Evolutionary conservation across 2,888 invertebrate genomes (phyloP), one percentile per base, ranked within the genome.

Genomic region (Heliconius sara): DNA sequence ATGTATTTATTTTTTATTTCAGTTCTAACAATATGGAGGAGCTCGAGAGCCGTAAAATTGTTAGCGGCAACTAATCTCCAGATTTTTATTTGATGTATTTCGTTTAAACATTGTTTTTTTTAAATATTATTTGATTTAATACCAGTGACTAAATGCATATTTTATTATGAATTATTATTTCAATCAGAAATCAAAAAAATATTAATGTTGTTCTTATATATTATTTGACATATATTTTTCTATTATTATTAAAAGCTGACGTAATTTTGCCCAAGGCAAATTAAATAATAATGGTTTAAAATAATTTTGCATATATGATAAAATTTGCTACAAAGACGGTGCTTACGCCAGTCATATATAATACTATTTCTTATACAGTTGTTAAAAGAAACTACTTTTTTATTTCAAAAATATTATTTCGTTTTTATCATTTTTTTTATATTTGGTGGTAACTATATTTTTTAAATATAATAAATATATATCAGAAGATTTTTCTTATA

Each of bases 1-100:
- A 43, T 57, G 9, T 72, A 1, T 34, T 34, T 65, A 74, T 12
- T 76, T 80, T 65, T 0, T 27, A 19, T 88, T 87, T 19, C 88
- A 95, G 95, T 86, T 94, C 95, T 16, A 94, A 92, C 88, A 95
- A 91, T 85, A 95, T 95, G 92, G 95, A 95, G 82, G 95, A 95
- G 84, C 83, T 95, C 83, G 95, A 95, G 86, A 93, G 90, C 83
- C 95, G 95, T 82, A 95, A 95, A 89, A 94, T 95, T 83, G 95
- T 93, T 80, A 95, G 94, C 83, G 95, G 95, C 84, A 95, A 95
- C 92, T 95, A 94, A 90, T 91, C 47, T 52, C n/a, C 43, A 19
- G 10, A 76, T 25, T 27, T 72, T 19, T 52, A 27, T 76, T 27
- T 30, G 57, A 72, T 73, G n/a, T 73, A 72, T 72, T 3, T 73